These are phyloP conservation scores for Cyanistes caeruleus DNA, from an alignment of 2,113 vertebrate genomes.

Conservation along the genomic window DNA sequence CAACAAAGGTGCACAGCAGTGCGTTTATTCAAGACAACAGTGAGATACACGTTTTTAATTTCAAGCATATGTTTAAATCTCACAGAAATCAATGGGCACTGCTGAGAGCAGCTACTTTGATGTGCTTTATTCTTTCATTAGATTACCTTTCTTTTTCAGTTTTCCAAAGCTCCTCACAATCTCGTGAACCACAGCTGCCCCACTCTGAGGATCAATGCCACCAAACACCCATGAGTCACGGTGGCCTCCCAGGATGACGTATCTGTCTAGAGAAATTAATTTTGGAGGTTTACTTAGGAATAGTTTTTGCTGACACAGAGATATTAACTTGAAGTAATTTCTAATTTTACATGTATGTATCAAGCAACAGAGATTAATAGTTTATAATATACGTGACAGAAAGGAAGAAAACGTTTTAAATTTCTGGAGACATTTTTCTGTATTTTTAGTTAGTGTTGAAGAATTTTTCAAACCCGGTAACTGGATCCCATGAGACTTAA, in stretches of 20 bases:
- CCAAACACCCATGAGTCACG: constrained; percentile 96
- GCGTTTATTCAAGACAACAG: neutral
- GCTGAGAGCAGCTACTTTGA: neutral
- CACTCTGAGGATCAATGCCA: constrained; percentile 91
- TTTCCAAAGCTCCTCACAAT: constrained; percentile 85
- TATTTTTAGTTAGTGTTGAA: neutral
- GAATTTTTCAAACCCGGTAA: neutral
- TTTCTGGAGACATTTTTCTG: neutral
- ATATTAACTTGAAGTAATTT: neutral
- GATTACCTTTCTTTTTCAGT: constrained; percentile 81
- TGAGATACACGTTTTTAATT: neutral
- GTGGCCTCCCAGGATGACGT: constrained; percentile 94
- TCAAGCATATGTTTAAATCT: neutral
- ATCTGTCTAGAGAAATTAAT: constrained; percentile 83
- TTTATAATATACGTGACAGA: neutral
- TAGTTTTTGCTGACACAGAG: neutral
- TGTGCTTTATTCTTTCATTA: neutral
- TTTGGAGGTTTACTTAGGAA: neutral
- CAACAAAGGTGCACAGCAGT: neutral
- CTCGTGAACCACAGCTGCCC: constrained; percentile 90
- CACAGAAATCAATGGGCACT: neutral
- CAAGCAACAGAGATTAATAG: neutral
- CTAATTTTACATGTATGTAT: neutral
- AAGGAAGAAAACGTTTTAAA: neutral
- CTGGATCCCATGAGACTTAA: neutral